Evolutionary conservation across 92 coral and sea anemone species (phyloP), one percentile per base, ranked within the genome.

Genomic region (Porites divaricata): DNA sequence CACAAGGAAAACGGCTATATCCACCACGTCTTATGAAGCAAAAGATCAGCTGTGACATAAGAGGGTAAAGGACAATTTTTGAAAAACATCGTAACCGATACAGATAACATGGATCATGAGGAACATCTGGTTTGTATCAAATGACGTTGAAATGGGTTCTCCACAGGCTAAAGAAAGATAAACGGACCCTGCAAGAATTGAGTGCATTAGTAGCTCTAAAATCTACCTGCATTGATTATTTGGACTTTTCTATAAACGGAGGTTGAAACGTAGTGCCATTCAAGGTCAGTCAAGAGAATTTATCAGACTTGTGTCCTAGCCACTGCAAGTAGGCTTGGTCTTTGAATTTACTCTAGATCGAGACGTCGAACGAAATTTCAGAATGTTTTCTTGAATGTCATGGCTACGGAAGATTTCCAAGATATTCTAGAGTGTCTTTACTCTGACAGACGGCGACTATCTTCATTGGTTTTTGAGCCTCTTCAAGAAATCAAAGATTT

Each of bases 401-500:
- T 83, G 87, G 75, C 87, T 74, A 51, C 88, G 19, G 62, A 63
- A 6, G 64, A 59, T 63, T 50, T 9, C 48, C 66, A 50, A 62
- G 22, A 61, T 49, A 49, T 17, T 48, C 4, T 72, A 13, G 68
- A 63, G 19, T 23, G 62, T 49, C 88, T 89, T 41, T 85, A 81
- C 19, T 88, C 50, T 75, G 96, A 94, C 61, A 86, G 95, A 52
- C 89, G 76, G 35, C 83, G 83, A 57, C 89, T 94, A 64, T 88
- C 90, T 75, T 89, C 70, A 56, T 78, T 83, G 70, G 91, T 94
- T 16, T 70, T 94, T 67, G 81, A 79, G 63, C 98, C 98, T 53
- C 84, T 94, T 50, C 95, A 85, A 81, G 63, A 75, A 52, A 87
- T 94, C 22, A 94, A 94, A 81, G 88, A 74, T 13, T 79, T 83